Base-by-base conservation (phyloP, 2,888 invertebrate species). In the Epirrhoe alternata region DNA sequence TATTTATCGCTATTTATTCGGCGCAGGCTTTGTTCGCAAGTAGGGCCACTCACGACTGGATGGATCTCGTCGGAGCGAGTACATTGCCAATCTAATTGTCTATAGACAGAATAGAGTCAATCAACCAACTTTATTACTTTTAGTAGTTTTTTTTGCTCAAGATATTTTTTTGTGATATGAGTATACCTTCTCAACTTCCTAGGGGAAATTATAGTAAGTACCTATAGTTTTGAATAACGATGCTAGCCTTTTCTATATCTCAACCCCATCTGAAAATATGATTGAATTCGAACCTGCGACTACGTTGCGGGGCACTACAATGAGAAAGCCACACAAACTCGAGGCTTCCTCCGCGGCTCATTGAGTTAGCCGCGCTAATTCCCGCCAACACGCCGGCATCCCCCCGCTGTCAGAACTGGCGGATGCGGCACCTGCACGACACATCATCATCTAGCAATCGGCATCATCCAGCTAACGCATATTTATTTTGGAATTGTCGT, bases 1-100 rank as follows among this genome's bases (percentile, higher is more conserved):
- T 14, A 24, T 54, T 55, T 24, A 60, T 61, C 38, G 38, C 38
- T 38, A 38, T 38, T 55, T 49, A 54, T 49, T 14, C 16, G 31
- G 53, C 16, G 12, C 53, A 12, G 33, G 33, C 54, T 38, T 51
- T 65, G 60, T 55, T 35, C 24, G 35, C 55, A 53, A 59, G 55
- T 51, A 59, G 59, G 64, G 42, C 60, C 12, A 31, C 61, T 53
- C 31, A 38, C 42, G 12, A 30, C 16, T 30, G 12, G 54, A 55
- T 7, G 42, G 51, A 33, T 38, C 38, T 38, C 38, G 8, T 38
- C 10, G 38, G 38, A 38, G 10, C 10, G 8, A 8, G 38, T 10
- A 8, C 35, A 35, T 7, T 10, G 8, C 38, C 38, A 38, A 38
- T 38, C 38, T 38, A 38, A 38, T 10, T 8, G 38, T 3, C 38